Percentiles rank a stretch among this genome's conserved stretches.
Evolutionary conservation across 2,113 vertebrate species (phyloP).

Genomic region (Echinops telfairi): DNA sequence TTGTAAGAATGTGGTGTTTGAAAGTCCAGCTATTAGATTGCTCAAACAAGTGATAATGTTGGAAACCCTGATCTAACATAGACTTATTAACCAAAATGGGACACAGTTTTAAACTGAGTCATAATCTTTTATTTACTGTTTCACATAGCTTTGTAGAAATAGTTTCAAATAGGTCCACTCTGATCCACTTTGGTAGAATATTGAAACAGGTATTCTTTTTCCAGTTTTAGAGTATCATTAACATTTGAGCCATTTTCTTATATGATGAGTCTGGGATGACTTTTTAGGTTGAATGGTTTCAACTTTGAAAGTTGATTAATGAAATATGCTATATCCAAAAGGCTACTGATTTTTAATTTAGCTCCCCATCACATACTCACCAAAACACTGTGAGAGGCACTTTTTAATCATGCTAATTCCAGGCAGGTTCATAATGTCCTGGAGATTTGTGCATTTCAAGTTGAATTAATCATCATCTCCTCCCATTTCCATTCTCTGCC

Average conservation of each 20-base stretch:
- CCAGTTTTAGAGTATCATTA: slow-evolving; percentile 32
- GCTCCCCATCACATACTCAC: slow-evolving; percentile 67
- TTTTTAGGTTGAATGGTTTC: slow-evolving; percentile 66
- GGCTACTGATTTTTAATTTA: slow-evolving; percentile 81
- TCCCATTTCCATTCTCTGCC: background rate
- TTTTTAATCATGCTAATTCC: slow-evolving; percentile 82
- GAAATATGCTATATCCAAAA: slow-evolving; percentile 68
- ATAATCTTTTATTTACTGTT: background rate
- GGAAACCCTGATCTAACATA: slow-evolving; percentile 80
- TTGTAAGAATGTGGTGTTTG: slow-evolving; percentile 80
- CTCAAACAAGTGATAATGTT: slow-evolving; percentile 81
- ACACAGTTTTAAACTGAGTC: slow-evolving; percentile 66
- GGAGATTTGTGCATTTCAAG: slow-evolving; percentile 75
- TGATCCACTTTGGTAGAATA: background rate
- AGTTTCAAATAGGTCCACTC: background rate
- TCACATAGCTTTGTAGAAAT: background rate
- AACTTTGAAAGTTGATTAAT: slow-evolving; percentile 77
- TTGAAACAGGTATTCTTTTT: slow-evolving; percentile 34
- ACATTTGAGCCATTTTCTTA: slow-evolving; percentile 33
- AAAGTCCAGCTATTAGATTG: slow-evolving; percentile 76
- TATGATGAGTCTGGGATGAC: slow-evolving; percentile 37
- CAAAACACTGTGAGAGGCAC: slow-evolving; percentile 74
- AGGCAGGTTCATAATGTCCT: slow-evolving; percentile 74
- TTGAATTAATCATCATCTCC: slow-evolving; percentile 74
- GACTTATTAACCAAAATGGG: slow-evolving; percentile 71